A percentile compares a stretch with the other conserved stretches of the same genome.
phyloP scores from a whole-genome alignment of 2,797 vertebrate genomes.

The Discoglossus pictus region DNA sequence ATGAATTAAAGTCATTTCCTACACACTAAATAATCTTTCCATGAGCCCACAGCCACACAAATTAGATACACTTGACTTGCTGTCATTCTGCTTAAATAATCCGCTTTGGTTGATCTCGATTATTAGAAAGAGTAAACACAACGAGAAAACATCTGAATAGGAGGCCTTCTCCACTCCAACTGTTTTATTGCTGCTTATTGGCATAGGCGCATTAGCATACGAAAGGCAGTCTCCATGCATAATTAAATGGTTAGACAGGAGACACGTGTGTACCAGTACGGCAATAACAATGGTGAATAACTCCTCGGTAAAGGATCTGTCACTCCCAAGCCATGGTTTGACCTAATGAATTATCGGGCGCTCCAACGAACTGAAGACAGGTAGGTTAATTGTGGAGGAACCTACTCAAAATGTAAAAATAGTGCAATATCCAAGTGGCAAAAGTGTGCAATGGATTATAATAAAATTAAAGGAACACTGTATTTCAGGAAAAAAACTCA shows the following conservation, averaged over 20 bases:
- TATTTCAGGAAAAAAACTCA: too few relatives aligned
- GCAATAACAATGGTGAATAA: constrained; percentile 35
- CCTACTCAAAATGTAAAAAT: too few relatives aligned
- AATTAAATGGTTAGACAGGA: constrained; percentile 32
- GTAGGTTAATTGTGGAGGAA: too few relatives aligned
- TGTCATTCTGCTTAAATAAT: constrained; percentile 50
- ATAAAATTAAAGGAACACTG: too few relatives aligned
- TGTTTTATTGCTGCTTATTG: constrained; percentile 47
- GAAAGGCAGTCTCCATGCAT: constrained; percentile 39
- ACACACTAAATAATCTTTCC: constrained; percentile 1
- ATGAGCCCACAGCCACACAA: constrained; percentile 15
- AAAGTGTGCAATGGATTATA: too few relatives aligned
- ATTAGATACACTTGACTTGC: constrained; percentile 44
- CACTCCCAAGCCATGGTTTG: too few relatives aligned
- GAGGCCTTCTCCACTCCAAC: constrained; percentile 37
- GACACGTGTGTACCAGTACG: constrained; percentile 28
- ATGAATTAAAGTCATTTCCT: too few relatives aligned
- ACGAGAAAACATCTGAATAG: constrained; percentile 39
- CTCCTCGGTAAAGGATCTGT: constrained; percentile 1
- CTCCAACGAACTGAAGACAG: too few relatives aligned
- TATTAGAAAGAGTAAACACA: constrained; percentile 47
- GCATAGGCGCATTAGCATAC: constrained; percentile 44
- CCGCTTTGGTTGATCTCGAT: constrained; percentile 50
- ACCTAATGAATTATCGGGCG: too few relatives aligned
- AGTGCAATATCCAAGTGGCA: too few relatives aligned